A percentile compares a stretch with the other conserved stretches of the same genome.
Conservation (phyloP, 2,113 vertebrate species). For the Macroglossus sobrinus region DNA sequence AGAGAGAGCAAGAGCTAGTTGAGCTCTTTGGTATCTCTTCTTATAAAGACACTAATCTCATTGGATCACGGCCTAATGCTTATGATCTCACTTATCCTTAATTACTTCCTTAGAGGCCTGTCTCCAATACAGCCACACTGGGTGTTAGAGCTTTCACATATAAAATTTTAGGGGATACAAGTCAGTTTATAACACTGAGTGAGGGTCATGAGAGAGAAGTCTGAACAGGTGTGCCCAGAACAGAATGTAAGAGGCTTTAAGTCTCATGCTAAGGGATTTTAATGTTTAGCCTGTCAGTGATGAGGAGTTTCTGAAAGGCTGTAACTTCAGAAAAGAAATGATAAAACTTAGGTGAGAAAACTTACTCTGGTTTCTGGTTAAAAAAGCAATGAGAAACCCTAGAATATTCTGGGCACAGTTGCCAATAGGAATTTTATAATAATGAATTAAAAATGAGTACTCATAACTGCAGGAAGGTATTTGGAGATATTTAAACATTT, state of each 20-base stretch:
- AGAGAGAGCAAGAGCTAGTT: not conserved
- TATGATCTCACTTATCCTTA: not conserved
- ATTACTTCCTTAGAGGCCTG: not conserved
- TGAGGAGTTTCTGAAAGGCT: not conserved
- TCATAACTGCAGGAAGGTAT: not conserved
- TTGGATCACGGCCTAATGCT: not conserved
- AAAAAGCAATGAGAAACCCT: not conserved
- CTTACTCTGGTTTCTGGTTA: slow-evolving; percentile 38
- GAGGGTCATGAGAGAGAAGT: not conserved
- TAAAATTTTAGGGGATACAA: not conserved
- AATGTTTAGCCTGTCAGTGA: slow-evolving; percentile 7
- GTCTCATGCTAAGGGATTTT: not conserved
- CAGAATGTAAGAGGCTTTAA: not conserved
- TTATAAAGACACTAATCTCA: not conserved
- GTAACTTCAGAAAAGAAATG: not conserved
- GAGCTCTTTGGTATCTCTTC: not conserved
- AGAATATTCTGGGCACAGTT: not conserved
- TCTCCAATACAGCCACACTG: not conserved
- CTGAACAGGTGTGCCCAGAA: not conserved
- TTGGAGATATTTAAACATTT: not conserved
- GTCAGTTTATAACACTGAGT: not conserved
- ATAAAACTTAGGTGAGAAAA: not conserved
- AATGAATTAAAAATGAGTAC: slow-evolving; percentile 32
- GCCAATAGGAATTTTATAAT: not conserved
- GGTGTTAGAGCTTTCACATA: not conserved